A percentile compares a stretch with the other conserved stretches of the same genome.
Conservation (phyloP, 1,140 invertebrate genomes). For the Oedothorax gibbosus region DNA sequence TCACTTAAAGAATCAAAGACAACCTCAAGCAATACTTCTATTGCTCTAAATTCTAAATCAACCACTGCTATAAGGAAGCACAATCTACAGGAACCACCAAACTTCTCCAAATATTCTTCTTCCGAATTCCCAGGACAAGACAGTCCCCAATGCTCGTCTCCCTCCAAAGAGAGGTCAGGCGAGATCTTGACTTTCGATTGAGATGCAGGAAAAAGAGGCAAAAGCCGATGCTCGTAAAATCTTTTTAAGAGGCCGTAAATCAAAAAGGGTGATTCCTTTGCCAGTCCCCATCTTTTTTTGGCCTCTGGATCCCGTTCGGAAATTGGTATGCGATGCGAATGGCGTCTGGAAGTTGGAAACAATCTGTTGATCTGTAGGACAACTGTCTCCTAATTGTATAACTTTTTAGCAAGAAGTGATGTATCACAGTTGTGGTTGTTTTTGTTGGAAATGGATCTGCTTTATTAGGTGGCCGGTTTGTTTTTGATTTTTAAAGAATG, state of each 20-base stretch:
- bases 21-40: too few relatives aligned
- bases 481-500: too few relatives aligned
- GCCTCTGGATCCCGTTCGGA: neutral
- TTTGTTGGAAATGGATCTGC: too few relatives aligned
- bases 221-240: conserved; percentile 48
- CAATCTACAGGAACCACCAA: too few relatives aligned
- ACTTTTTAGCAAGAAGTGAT: too few relatives aligned
- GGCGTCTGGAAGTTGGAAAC: neutral
- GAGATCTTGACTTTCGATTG: conserved; percentile 51
- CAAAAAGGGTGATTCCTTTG: conserved; percentile 54
- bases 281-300: neutral
- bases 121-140: too few relatives aligned
- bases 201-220: conserved; percentile 25
- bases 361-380: neutral
- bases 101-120: too few relatives aligned
- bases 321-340: conserved; percentile 4
- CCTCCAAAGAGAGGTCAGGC: conserved; percentile 40
- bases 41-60: too few relatives aligned
- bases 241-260: conserved; percentile 57
- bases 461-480: too few relatives aligned
- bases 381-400: neutral
- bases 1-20: too few relatives aligned
- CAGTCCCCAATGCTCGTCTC: neutral
- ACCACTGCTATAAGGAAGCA: too few relatives aligned
- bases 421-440: too few relatives aligned